Percentiles rank a stretch among this genome's conserved stretches.
These are phyloP conservation scores for Casuarius casuarius DNA, from an alignment of 2,113 vertebrate genomes.

Conservation along the genomic window DNA sequence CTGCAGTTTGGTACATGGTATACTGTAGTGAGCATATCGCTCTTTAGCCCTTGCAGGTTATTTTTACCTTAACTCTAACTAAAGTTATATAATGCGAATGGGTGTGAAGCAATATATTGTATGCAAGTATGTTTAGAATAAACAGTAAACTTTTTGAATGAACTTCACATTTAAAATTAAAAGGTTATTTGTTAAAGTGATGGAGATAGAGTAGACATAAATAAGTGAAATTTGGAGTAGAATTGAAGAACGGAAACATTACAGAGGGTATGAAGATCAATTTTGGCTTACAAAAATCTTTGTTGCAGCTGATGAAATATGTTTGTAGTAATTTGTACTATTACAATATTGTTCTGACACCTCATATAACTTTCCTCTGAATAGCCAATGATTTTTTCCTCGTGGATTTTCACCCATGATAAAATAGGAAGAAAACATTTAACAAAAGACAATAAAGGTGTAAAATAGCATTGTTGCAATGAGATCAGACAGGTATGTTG, in stretches of 20 bases:
- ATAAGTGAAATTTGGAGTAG: background rate
- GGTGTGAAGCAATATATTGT: background rate
- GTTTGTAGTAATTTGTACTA: background rate
- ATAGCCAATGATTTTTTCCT: background rate
- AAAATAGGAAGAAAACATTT: accelerated
- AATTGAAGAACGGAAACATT: background rate
- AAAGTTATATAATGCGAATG: background rate
- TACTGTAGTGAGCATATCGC: background rate
- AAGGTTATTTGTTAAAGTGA: background rate
- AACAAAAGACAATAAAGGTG: background rate
- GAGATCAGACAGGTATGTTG: background rate
- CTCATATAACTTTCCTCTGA: background rate
- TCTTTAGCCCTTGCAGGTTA: background rate
- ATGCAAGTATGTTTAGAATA: background rate
- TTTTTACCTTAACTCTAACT: background rate
- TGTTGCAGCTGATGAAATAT: background rate
- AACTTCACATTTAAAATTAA: background rate
- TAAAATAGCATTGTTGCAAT: background rate
- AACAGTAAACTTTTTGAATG: background rate
- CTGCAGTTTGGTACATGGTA: background rate
- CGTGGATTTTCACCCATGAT: background rate
- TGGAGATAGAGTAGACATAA: background rate
- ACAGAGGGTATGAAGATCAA: background rate
- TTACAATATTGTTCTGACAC: background rate
- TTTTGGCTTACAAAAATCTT: background rate